Evolutionary conservation across 23 tunicate genomes (phyloP), one percentile per base, ranked within the genome.

Genomic region (Diplosoma virens): DNA sequence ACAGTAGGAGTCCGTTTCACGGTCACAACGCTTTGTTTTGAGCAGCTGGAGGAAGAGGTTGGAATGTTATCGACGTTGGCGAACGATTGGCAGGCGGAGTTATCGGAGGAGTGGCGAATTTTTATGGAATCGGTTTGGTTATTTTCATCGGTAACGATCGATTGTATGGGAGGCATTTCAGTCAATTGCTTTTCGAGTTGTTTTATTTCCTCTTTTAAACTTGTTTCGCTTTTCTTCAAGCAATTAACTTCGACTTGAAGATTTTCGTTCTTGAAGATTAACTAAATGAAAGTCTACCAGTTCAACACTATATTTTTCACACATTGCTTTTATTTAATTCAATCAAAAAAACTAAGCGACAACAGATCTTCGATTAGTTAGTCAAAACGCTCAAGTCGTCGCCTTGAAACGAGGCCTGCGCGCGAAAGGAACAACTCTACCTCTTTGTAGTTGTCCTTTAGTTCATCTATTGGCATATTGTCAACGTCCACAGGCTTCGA

Each of bases 1-100:
- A 71, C 66, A 30, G 67, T 81, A 6, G 79, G 46, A 24, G 86
- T 71, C 1, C 84, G 60, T 26, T 52, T 67, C 1, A 80, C 77
- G 1, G 84, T 16, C 33, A 68, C 77, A 3, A n/a, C n/a, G n/a
- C n/a, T n/a, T n/a, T n/a, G n/a, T n/a, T n/a, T n/a, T n/a, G n/a
- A n/a, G n/a, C n/a, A n/a, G n/a, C n/a, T n/a, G n/a, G n/a, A 9
- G 4, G 61, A 55, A 55, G 61, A 55, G 61, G 61, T 17, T 9
- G 5, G n/a, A 55, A 41, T 41, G 50, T 7, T 14, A 41, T 41
- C 50, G 11, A 7, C 50, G 14, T 41, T 14, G 14, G 61, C 23
- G 23, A 25, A 11, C 25, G 61, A 55, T 55, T 4, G 61, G 61
- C n/a, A n/a, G n/a, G n/a, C n/a, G n/a, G n/a, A n/a, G n/a, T n/a